Evolutionary conservation across 2,888 invertebrate species (phyloP).

Genomic region (Pyrrhosoma nymphula): DNA sequence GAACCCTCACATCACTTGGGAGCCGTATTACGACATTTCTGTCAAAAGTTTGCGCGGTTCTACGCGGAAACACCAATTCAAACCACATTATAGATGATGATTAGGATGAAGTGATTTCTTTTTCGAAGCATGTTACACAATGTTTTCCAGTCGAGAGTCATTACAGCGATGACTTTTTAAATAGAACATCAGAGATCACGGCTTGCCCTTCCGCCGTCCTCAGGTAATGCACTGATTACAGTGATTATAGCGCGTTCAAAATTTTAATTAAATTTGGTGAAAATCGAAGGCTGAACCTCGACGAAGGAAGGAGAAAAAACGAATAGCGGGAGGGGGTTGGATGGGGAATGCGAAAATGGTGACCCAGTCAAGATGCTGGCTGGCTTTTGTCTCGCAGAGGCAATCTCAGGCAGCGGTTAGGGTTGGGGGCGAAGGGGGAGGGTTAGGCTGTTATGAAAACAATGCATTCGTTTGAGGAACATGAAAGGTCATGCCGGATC

Average conservation of each 20-base stretch:
- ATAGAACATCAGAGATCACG: not conserved
- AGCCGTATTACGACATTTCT: too few species aligned
- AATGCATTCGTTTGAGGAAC: constrained; percentile 65
- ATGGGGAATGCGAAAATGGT: not conserved
- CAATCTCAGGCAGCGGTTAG: not conserved
- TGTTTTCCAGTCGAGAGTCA: not conserved
- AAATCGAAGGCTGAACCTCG: not conserved
- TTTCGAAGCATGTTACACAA: not conserved
- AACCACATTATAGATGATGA: not conserved
- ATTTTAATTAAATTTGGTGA: not conserved
- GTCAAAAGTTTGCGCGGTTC: too few species aligned
- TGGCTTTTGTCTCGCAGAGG: not conserved
- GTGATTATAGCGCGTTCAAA: not conserved
- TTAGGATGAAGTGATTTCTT: not conserved
- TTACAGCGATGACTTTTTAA: not conserved
- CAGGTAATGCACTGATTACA: not conserved
- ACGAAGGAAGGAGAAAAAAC: not conserved
- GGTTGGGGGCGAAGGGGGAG: not conserved
- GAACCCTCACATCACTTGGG: too few species aligned
- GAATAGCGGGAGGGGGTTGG: not conserved
- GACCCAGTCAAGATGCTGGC: not conserved
- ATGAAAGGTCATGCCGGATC: constrained; percentile 62
- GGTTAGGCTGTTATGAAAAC: constrained; percentile 36
- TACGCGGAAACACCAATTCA: not conserved
- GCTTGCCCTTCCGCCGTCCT: not conserved